phyloP scores from a whole-genome alignment of 2,797 vertebrate genomes.

The Catamblyrhynchus diadema region DNA sequence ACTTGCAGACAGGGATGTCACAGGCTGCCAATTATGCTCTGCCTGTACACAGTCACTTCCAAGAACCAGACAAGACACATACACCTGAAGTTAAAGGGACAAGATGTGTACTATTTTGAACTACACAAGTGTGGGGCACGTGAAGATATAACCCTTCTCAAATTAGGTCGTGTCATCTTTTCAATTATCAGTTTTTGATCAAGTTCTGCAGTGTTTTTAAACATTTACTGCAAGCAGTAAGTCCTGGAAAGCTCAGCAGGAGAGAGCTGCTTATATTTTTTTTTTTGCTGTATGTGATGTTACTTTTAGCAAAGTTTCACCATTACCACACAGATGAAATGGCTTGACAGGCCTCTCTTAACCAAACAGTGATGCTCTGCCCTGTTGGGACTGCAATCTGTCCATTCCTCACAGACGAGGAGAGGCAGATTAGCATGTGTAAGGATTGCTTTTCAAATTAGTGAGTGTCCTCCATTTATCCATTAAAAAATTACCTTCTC shows the following conservation, averaged over 20 bases:
- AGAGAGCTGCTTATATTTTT: neutral
- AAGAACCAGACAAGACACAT: conserved; percentile 66
- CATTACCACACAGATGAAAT: neutral
- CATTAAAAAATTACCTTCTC: neutral
- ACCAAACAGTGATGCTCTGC: neutral
- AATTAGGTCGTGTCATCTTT: conserved; percentile 43
- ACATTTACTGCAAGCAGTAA: neutral
- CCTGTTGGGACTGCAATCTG: neutral
- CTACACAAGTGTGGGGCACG: conserved; percentile 31
- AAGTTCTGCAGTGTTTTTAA: conserved; percentile 4
- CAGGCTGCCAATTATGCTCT: conserved; percentile 80
- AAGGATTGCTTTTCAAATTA: neutral
- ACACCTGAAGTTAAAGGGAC: conserved; percentile 68
- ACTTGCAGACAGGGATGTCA: conserved; percentile 79
- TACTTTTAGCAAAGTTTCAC: neutral
- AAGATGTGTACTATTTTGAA: conserved; percentile 58
- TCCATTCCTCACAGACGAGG: neutral
- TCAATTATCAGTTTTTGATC: conserved; percentile 43
- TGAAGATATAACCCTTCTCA: conserved; percentile 2
- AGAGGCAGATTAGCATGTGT: neutral
- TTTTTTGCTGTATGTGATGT: neutral
- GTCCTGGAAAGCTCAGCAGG: neutral
- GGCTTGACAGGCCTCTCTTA: neutral
- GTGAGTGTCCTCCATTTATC: neutral
- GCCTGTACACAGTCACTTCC: conserved; percentile 74